Conservation (phyloP, 2,113 vertebrate genomes). For the Tenrec ecaudatus region DNA sequence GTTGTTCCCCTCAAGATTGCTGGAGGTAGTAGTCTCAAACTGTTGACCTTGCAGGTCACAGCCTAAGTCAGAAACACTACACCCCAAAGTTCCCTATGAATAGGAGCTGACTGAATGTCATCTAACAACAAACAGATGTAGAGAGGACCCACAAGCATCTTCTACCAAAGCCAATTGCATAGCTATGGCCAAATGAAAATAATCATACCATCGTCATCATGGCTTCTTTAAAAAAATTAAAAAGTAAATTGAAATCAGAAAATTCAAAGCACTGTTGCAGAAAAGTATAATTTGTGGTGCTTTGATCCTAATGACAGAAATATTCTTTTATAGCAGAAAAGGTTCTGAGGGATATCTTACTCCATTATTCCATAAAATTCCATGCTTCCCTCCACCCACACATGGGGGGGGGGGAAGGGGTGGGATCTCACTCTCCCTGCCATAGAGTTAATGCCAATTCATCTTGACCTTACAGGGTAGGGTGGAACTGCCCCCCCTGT, state of each 20-base stretch:
- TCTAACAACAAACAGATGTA: not conserved
- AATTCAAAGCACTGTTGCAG: constrained; percentile 25
- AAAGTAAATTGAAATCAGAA: constrained; percentile 21
- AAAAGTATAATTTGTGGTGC: constrained; percentile 20
- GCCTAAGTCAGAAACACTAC: too few species aligned
- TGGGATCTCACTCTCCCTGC: not conserved
- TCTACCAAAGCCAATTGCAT: not conserved
- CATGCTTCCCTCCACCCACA: not conserved
- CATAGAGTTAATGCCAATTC: too few species aligned
- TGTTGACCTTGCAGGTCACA: too few species aligned
- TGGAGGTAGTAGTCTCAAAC: too few species aligned
- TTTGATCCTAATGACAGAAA: constrained; percentile 35
- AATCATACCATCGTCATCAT: not conserved
- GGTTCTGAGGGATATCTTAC: not conserved
- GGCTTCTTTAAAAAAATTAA: not conserved
- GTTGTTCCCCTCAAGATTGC: too few species aligned
- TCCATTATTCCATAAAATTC: constrained; percentile 50
- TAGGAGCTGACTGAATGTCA: too few species aligned
- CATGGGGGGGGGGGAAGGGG: not conserved
- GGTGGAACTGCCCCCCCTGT: not conserved
- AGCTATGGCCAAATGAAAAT: not conserved
- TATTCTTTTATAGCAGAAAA: not conserved
- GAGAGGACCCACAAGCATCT: not conserved
- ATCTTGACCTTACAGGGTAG: too few species aligned
- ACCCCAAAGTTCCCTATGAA: too few species aligned